Evolutionary conservation across 2,113 vertebrate genomes (phyloP).

Genomic region (Actenoides lindsayi): DNA sequence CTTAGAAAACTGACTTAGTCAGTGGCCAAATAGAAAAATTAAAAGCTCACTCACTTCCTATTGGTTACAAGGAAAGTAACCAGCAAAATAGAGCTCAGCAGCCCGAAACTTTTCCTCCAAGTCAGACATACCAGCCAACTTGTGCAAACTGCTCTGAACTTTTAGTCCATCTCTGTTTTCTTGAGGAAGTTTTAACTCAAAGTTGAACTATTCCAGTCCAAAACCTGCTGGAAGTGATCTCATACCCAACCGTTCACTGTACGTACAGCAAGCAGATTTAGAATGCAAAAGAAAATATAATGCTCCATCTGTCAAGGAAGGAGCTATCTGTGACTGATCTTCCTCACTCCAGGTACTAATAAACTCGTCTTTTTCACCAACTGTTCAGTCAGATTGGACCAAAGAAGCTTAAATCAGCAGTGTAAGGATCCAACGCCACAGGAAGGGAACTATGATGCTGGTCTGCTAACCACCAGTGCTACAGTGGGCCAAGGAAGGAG

Average conservation of each 20-base stretch:
- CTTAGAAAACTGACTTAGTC: background rate
- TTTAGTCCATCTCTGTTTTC: background rate
- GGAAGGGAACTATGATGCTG: background rate
- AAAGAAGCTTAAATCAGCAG: background rate
- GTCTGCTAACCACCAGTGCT: background rate
- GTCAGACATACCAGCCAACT: background rate
- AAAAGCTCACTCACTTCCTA: background rate
- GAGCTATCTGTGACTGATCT: background rate
- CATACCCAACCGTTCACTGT: background rate
- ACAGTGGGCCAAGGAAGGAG: background rate
- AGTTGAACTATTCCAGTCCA: background rate
- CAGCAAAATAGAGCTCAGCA: slow-evolving; percentile 9
- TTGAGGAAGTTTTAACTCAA: background rate
- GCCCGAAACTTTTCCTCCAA: background rate
- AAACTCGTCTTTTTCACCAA: background rate
- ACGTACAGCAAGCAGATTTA: background rate
- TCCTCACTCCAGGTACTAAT: background rate
- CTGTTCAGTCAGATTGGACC: background rate
- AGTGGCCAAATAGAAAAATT: background rate
- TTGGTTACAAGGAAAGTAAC: background rate
- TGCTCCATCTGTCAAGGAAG: background rate
- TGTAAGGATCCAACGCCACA: background rate
- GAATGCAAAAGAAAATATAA: background rate
- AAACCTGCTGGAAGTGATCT: background rate
- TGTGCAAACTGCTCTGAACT: background rate